These are phyloP conservation scores for Amazona guildingii DNA, from an alignment of 2,113 vertebrate genomes.

Conservation along the genomic window DNA sequence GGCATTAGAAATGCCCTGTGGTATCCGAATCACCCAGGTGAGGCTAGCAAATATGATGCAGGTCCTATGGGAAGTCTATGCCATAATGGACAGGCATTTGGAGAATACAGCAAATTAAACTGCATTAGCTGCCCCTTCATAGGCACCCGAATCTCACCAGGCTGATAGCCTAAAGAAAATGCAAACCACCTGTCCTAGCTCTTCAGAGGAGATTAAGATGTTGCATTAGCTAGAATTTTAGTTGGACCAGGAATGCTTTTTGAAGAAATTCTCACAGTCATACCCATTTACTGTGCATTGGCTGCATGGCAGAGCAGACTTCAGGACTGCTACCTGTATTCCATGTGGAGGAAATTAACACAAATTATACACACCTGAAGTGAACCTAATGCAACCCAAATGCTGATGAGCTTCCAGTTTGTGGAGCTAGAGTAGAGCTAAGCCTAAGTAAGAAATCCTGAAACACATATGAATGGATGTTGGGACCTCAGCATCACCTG, in stretches of 20 bases:
- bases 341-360: neutral
- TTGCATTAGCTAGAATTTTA: neutral
- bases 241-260: neutral
- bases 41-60: neutral
- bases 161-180: neutral
- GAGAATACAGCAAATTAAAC: neutral
- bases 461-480: neutral
- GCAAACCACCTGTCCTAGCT: neutral
- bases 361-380: neutral
- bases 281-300: neutral
- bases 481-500: neutral
- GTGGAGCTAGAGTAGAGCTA: neutral
- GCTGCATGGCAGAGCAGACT: neutral
- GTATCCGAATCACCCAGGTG: neutral
- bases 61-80: neutral
- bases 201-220: accelerated
- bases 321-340: neutral
- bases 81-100: neutral
- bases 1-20: neutral
- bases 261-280: neutral
- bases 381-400: neutral
- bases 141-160: neutral
- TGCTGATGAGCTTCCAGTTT: neutral
- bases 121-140: neutral
- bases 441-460: neutral